Base-by-base conservation (phyloP, 2,113 vertebrate genomes). In the Psilopsiagon aymara region DNA sequence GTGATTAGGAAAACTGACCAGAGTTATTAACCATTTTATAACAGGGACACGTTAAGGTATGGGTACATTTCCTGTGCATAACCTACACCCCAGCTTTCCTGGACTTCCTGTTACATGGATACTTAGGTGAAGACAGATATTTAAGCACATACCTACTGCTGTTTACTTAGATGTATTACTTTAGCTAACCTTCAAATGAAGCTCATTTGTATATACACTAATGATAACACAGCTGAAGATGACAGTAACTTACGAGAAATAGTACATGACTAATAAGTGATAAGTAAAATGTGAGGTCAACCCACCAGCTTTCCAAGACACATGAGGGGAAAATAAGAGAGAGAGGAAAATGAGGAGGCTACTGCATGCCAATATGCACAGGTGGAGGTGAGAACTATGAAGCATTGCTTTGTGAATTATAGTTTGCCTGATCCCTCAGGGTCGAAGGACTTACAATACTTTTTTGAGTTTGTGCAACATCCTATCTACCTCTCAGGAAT, bases 341-440 rank as follows among this genome's bases (percentile, higher is more conserved):
- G 4, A 17, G 37, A 83, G 12, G 28, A 74, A 74, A 96, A 57
- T 2, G 8, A 81, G 44, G 49, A 66, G 13, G 14, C 25, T 20
- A 55, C 7, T 6, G 2, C 5, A 8, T 6, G 16, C 4, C 17
- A 35, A 13, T n/a, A 7, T 10, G 16, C 43, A 41, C 2, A 14
- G 16, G 35, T 79, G 35, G 57, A 11, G 8, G 5, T 66, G 23
- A 52, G 25, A 88, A 15, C n/a, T n/a, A 17, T 14, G 6, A 60
- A 76, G 4, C 5, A 51, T 11, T 43, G 28, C 28, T 82, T 1
- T 46, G 15, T 67, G 68, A 59, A 47, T 35, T 55, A 6, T 14
- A 9, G 29, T 24, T 43, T 86, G 9, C 25, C 25, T 55, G 41
- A 75, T 64, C 28, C 35, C 52, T 53, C 33, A 76, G 43, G 13